Conservation (phyloP, 1,140 invertebrate species). For the Diachasmimorpha longicaudata region DNA sequence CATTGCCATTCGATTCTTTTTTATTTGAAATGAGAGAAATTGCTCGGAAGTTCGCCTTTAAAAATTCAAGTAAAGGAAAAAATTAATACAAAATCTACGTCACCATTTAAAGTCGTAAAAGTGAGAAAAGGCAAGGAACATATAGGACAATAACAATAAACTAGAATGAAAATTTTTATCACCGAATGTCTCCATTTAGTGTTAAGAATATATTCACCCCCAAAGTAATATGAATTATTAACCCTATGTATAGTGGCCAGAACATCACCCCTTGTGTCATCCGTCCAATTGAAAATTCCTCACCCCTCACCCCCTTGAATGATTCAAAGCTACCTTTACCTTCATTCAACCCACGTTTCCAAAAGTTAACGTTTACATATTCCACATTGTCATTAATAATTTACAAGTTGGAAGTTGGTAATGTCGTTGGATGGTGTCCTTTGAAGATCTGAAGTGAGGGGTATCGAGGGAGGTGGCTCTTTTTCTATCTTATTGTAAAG, state of each 20-base stretch:
- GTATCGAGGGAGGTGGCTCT: background rate
- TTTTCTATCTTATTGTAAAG: background rate
- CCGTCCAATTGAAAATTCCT: background rate
- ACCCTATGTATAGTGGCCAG: background rate
- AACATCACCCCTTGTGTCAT: background rate
- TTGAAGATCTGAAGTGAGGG: background rate
- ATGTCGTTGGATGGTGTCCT: background rate
- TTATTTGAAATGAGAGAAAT: no score
- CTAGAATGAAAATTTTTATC: no score
- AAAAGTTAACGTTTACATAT: background rate
- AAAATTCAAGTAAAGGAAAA: no score
- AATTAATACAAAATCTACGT: no score
- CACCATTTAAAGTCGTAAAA: no score
- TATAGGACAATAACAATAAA: no score
- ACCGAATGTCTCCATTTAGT: background rate
- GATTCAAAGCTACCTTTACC: background rate
- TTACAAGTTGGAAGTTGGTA: background rate
- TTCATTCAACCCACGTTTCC: background rate
- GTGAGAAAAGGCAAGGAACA: no score
- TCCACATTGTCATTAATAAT: constrained; percentile 9
- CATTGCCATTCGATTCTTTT: background rate
- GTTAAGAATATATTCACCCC: background rate
- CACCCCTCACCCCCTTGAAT: background rate
- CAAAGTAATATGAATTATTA: background rate
- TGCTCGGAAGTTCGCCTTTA: no score